These are phyloP conservation scores for Lepidochrysops patricia DNA, from an alignment of 2,888 invertebrate genomes.

Conservation along the genomic window DNA sequence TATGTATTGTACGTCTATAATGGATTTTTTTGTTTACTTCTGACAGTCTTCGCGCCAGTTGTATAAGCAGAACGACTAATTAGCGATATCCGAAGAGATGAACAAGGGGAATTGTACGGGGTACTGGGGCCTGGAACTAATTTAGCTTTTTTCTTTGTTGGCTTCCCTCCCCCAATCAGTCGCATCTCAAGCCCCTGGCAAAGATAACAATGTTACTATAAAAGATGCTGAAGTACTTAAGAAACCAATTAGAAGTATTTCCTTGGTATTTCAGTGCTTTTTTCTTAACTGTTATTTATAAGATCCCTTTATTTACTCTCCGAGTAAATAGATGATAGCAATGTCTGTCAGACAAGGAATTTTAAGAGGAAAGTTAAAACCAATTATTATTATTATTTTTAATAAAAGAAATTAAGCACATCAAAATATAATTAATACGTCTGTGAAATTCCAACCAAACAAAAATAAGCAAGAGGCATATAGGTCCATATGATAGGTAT, in stretches of 20 bases:
- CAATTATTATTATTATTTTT: too few relatives aligned
- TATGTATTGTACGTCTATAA: too few relatives aligned
- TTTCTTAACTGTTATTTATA: neutral
- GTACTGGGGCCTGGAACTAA: neutral
- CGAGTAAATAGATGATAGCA: neutral
- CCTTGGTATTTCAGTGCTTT: neutral
- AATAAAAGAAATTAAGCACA: too few relatives aligned
- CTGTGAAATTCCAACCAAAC: too few relatives aligned
- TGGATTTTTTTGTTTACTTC: too few relatives aligned
- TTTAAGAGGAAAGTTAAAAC: too few relatives aligned
- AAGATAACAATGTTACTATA: neutral
- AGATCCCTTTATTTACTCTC: neutral
- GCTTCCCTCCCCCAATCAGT: neutral
- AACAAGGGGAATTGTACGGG: neutral
- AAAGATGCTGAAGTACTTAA: neutral
- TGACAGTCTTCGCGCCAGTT: neutral
- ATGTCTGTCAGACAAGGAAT: too few relatives aligned
- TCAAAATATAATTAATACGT: too few relatives aligned
- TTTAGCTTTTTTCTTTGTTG: neutral
- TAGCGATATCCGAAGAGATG: neutral
- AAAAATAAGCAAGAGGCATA: too few relatives aligned
- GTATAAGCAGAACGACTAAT: neutral
- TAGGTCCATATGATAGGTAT: too few relatives aligned
- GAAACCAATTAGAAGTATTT: slow-evolving; percentile 9
- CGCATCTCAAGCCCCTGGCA: neutral